Evolutionary conservation across 2,888 invertebrate species (phyloP).

Genomic region (Pristionchus fissidentatus): DNA sequence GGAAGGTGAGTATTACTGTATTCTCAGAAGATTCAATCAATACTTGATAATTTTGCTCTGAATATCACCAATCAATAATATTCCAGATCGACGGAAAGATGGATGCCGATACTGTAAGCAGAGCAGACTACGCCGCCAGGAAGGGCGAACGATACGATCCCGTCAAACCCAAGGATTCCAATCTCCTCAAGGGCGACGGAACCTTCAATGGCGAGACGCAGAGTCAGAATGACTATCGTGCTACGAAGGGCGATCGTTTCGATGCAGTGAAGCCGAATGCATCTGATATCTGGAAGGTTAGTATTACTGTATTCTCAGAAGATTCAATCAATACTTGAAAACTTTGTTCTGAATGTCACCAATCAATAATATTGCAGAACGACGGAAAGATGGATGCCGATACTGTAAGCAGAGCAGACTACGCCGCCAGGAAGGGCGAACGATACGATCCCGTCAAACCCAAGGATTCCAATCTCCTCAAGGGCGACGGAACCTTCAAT

Average conservation of each 20-base stretch:
- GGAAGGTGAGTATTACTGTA: conserved; percentile 47
- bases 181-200: conserved; percentile 43
- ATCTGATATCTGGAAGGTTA: conserved; percentile 50
- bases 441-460: conserved; percentile 57
- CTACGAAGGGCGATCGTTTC: conserved; percentile 19
- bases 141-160: conserved; percentile 54
- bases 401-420: conserved; percentile 10
- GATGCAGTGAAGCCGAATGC: conserved; percentile 1
- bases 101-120: conserved; percentile 50
- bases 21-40: not conserved
- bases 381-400: conserved; percentile 25
- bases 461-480: conserved; percentile 60
- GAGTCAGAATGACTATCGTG: conserved; percentile 19
- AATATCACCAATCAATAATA: not conserved
- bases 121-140: conserved; percentile 52
- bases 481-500: conserved; percentile 58
- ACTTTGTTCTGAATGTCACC: not conserved
- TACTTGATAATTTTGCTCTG: no score
- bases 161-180: conserved; percentile 33
- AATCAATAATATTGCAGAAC: not conserved
- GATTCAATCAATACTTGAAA: not conserved
- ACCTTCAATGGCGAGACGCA: conserved; percentile 43
- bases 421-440: conserved; percentile 53
- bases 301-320: not conserved
- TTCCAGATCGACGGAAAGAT: not conserved